Evolutionary conservation across 2,888 invertebrate genomes (phyloP).

Genomic region (Phanerotoma sp.): DNA sequence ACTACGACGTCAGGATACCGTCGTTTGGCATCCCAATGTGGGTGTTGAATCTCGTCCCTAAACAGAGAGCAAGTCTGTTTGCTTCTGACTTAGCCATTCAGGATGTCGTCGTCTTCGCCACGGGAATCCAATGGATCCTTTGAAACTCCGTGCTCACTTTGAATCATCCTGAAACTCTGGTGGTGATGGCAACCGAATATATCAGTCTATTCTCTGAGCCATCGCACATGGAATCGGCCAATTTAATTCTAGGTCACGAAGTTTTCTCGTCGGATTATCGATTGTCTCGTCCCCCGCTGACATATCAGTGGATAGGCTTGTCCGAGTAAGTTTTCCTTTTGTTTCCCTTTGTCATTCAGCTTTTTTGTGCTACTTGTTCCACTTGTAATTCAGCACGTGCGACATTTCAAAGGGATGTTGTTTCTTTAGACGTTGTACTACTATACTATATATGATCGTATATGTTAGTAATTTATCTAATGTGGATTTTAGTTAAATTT

Average conservation of each 20-base stretch:
- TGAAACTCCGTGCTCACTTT: neutral
- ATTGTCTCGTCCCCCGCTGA: neutral
- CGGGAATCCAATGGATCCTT: conserved; percentile 14
- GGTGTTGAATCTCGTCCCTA: conserved; percentile 39
- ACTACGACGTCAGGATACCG: conserved; percentile 4
- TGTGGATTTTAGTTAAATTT: too few species aligned
- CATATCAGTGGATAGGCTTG: neutral
- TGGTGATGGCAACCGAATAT: neutral
- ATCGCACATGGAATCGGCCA: conserved; percentile 5
- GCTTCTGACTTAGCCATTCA: conserved; percentile 17
- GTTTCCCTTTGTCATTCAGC: neutral
- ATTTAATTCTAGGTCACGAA: conserved; percentile 17
- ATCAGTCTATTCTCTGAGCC: neutral
- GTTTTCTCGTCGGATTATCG: conserved; percentile 6
- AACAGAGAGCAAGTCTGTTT: conserved; percentile 13
- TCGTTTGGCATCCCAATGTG: conserved; percentile 8
- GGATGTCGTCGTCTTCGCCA: conserved; percentile 15
- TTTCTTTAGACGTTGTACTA: neutral
- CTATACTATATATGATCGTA: too few species aligned
- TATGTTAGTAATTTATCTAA: too few species aligned
- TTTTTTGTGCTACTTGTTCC: neutral
- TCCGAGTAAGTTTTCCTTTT: neutral
- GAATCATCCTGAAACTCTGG: neutral
- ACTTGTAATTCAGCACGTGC: conserved; percentile 9
- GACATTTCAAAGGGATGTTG: neutral